A percentile compares a stretch with the other conserved stretches of the same genome.
These are phyloP conservation scores for Choloepus didactylus DNA, from an alignment of 2,797 vertebrate genomes.

Conservation along the genomic window DNA sequence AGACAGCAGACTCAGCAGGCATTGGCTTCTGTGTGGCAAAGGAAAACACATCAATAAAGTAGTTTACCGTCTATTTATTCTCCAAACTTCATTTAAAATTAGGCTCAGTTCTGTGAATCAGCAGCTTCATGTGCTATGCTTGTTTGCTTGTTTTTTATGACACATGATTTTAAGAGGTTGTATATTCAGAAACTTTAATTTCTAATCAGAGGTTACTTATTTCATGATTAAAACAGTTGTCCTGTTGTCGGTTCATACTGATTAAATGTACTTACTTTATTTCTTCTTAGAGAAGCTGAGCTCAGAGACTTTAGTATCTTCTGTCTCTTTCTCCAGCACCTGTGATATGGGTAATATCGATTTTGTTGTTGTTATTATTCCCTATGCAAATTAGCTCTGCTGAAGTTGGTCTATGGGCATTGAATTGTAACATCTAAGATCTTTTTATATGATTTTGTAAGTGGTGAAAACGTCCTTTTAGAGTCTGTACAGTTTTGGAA, in stretches of 20 bases:
- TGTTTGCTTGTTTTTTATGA: slow-evolving; percentile 10
- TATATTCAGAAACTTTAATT: neutral
- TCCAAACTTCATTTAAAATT: slow-evolving; percentile 73
- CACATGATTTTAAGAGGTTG: neutral
- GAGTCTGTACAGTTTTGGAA: neutral
- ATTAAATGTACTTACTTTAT: neutral
- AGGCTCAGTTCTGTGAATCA: slow-evolving; percentile 55
- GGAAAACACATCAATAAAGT: slow-evolving; percentile 69
- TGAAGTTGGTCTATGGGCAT: neutral
- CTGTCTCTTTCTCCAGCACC: neutral
- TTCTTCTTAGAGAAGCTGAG: neutral
- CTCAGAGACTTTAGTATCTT: neutral
- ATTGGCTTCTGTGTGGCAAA: slow-evolving; percentile 36
- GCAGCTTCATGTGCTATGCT: neutral
- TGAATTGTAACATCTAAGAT: neutral
- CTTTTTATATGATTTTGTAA: neutral
- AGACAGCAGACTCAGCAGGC: slow-evolving; percentile 70
- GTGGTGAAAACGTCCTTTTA: neutral
- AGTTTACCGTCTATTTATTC: slow-evolving; percentile 72
- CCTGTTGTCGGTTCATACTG: neutral
- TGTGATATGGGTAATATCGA: neutral
- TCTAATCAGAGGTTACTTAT: neutral
- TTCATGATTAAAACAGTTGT: neutral
- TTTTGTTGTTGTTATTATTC: neutral
- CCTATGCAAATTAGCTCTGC: neutral